phyloP scores from a whole-genome alignment of 2,113 vertebrate species.

The Phylloscopus trochiloides region DNA sequence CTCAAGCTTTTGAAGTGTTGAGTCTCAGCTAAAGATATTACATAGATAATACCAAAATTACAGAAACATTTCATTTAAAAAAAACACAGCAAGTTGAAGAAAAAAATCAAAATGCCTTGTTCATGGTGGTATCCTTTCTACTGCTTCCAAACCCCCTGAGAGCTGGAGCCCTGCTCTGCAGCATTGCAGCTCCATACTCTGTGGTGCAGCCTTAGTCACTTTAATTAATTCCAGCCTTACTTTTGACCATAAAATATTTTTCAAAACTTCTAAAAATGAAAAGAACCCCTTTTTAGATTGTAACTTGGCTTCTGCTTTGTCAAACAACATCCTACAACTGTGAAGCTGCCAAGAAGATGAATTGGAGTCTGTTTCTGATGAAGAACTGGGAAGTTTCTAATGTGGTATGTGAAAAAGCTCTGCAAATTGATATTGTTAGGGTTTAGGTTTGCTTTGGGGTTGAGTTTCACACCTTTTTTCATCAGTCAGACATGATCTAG shows the following conservation, averaged over 20 bases:
- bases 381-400: background rate
- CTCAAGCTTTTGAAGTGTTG: background rate
- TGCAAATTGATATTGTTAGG: background rate
- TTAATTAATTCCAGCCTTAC: background rate
- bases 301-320: background rate
- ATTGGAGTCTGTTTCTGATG: background rate
- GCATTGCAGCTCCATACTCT: background rate
- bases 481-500: background rate
- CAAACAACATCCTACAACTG: background rate
- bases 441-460: background rate
- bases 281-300: background rate
- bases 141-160: background rate
- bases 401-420: background rate
- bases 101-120: background rate
- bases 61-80: background rate
- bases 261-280: conserved; percentile 11
- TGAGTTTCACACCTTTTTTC: background rate
- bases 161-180: background rate
- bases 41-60: background rate
- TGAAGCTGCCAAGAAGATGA: background rate
- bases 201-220: background rate
- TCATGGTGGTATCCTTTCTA: background rate
- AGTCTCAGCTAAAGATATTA: background rate
- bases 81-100: background rate
- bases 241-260: conserved; percentile 9